Evolutionary conservation across 2,888 invertebrate genomes (phyloP).

Genomic region (Ectobius pallidus): DNA sequence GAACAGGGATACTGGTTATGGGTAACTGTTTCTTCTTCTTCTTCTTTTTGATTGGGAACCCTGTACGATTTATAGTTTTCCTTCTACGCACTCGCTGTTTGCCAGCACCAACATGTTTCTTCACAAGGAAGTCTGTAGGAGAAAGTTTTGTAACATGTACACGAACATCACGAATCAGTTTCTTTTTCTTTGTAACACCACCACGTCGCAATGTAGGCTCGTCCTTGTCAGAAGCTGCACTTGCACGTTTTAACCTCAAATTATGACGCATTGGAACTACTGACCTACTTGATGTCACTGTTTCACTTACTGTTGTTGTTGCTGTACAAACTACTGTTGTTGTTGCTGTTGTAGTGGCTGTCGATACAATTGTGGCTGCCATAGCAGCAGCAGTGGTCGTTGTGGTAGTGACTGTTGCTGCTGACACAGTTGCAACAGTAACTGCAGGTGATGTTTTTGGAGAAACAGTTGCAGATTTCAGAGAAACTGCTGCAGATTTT

Average conservation of each 20-base stretch:
- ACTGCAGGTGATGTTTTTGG: not conserved
- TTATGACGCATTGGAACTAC: constrained; percentile 32
- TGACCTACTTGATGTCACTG: constrained; percentile 14
- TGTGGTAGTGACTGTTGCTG: constrained; percentile 2
- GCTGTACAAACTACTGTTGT: not conserved
- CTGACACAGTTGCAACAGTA: not conserved
- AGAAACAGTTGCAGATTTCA: not conserved
- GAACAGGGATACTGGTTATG: not conserved
- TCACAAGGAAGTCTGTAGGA: constrained; percentile 44
- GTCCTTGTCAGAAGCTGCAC: constrained; percentile 20
- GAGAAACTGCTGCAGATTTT: not conserved
- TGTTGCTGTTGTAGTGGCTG: not conserved
- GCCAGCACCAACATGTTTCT: constrained; percentile 46
- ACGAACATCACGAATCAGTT: constrained; percentile 48
- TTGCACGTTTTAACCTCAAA: constrained; percentile 38
- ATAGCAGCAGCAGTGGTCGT: constrained; percentile 8
- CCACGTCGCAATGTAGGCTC: not conserved
- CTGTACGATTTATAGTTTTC: constrained; percentile 83
- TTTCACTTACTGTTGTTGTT: constrained; percentile 1
- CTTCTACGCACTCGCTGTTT: constrained; percentile 67
- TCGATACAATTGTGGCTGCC: not conserved
- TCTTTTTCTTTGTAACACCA: constrained; percentile 48
- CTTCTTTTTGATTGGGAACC: constrained; percentile 83
- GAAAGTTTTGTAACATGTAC: constrained; percentile 50
- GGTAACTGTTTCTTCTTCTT: constrained; percentile 74